These are phyloP conservation scores for Drosophila melanica DNA, from an alignment of 1,140 invertebrate genomes.

Conservation along the genomic window DNA sequence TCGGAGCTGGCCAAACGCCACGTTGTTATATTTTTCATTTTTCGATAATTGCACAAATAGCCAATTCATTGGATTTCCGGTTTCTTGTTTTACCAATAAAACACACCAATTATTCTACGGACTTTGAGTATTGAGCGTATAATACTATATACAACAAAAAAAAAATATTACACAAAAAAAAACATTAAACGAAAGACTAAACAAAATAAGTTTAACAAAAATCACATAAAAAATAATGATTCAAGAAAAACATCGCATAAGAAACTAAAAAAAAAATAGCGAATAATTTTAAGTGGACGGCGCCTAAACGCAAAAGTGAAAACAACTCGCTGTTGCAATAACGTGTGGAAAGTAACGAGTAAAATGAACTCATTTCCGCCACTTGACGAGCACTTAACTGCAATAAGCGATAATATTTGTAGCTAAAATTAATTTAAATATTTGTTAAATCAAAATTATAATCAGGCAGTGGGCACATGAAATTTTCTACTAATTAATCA, in stretches of 20 bases:
- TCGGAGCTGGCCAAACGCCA: constrained; percentile 9
- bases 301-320: constrained; percentile 7
- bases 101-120: constrained; percentile 65
- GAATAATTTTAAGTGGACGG: constrained; percentile 29
- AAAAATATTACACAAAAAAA: constrained; percentile 25
- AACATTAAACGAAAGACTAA: constrained; percentile 46
- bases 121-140: constrained; percentile 73
- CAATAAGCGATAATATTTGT: not conserved
- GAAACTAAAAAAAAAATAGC: constrained; percentile 13
- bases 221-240: constrained; percentile 63
- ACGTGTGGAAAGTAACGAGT: not conserved
- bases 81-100: constrained; percentile 47
- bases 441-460: constrained; percentile 5
- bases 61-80: constrained; percentile 68
- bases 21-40: constrained; percentile 39
- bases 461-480: constrained; percentile 2
- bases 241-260: constrained; percentile 1
- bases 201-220: constrained; percentile 64
- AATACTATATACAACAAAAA: constrained; percentile 47
- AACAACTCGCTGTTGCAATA: not conserved
- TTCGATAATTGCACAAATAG: constrained; percentile 78
- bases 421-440: constrained; percentile 2
- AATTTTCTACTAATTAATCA: constrained; percentile 25
- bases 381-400: not conserved
- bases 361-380: too few species aligned